Base-by-base conservation (phyloP, 2,797 vertebrate genomes). In the Tolypeutes matacus region DNA sequence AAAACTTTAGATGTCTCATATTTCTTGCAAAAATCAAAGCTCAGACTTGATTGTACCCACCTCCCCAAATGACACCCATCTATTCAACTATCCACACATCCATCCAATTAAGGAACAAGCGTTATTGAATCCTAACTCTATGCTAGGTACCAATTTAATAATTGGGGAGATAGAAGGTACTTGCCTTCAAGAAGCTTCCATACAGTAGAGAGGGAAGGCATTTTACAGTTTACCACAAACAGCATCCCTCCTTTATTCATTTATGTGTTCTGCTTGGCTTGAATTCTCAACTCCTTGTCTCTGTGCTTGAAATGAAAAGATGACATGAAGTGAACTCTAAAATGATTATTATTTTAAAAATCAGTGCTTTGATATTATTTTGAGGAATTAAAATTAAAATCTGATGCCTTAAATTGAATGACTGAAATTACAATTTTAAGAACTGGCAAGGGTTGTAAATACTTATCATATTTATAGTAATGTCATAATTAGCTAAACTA, bases 311-410 rank as follows among this genome's bases (percentile, higher is more conserved):
- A 86, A 60, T 78, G 64, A 78, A 80, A 29, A 86, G 65, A 72
- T 62, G 14, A 29, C n/a, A 70, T 78, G 25, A 93, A 62, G n/a
- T 39, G 9, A 93, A 80, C 8, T 25, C 14, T 49, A 25, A 49
- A 92, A 18, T 1, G 29, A 13, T 60, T 27, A 46, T 62, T 64
- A n/a, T n/a, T 86, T 56, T 31, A 4, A 31, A 56, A 29, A 31
- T 39, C 39, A 51, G 13, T 53, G 13, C 53, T 75, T 67, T 65
- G 14, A 84, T 13, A 65, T 84, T 84, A 75, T 14, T 27, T 65
- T 42, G n/a, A 91, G 42, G 21, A 84, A 20, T 75, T 91, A 39
- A 58, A 31, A 80, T 80, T 60, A 60, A 62, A 49, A 56, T 56
- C 29, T 56, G 60, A 86, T 36, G 36, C 29, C 9, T 76, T 76